These are phyloP conservation scores for Megalurothrips usitatus DNA, from an alignment of 2,888 invertebrate genomes.

Conservation along the genomic window DNA sequence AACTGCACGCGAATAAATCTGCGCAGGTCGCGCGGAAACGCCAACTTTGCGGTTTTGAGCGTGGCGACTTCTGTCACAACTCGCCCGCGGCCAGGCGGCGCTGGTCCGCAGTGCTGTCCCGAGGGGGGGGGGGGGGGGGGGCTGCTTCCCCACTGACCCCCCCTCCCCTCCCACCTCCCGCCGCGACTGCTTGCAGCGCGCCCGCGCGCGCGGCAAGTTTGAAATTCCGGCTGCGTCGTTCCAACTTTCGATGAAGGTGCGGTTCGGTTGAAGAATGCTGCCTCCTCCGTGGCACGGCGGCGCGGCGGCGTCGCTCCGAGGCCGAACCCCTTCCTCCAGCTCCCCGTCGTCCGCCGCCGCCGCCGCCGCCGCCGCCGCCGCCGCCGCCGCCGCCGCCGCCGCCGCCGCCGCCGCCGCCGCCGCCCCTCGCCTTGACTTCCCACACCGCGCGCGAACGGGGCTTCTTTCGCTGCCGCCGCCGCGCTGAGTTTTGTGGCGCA, in stretches of 20 bases:
- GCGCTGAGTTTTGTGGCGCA: constrained; percentile 5
- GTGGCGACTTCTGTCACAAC: too few species aligned
- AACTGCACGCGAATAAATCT: too few species aligned
- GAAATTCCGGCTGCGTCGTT: constrained; percentile 11
- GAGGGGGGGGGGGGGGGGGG: neutral
- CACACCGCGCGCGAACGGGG: neutral
- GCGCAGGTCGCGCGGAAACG: too few species aligned
- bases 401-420: too few species aligned
- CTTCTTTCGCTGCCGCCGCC: neutral
- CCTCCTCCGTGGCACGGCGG: neutral
- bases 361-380: neutral
- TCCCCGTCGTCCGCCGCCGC: too few species aligned
- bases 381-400: neutral
- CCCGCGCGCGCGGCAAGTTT: neutral
- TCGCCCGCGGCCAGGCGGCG: too few species aligned
- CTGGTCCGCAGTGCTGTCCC: neutral
- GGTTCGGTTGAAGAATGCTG: neutral
- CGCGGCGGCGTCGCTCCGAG: neutral
- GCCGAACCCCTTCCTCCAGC: neutral
- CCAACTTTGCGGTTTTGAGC: too few species aligned
- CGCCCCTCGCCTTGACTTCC: too few species aligned
- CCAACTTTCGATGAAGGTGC: constrained; percentile 11
- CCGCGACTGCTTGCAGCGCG: neutral
- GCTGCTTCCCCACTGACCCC: neutral
- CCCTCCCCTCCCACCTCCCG: neutral